Evolutionary conservation across 2,797 vertebrate species (phyloP), one percentile per base, ranked within the genome.

Genomic region (Cyclopterus lumpus): DNA sequence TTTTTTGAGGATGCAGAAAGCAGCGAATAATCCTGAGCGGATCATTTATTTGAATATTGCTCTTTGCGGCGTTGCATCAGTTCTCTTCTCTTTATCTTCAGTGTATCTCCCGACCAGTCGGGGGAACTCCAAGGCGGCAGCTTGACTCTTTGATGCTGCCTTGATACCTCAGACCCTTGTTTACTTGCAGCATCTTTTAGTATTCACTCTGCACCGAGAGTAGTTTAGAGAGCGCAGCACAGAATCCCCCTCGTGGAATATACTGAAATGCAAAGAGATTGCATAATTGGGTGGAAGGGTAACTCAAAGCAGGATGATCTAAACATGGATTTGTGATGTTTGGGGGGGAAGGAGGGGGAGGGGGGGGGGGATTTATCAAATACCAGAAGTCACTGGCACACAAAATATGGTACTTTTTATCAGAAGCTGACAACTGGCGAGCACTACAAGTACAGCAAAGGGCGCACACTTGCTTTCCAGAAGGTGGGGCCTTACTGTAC

Each of bases 231-330:
- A 88, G 83, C 80, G 75, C 71, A 66, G 24, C 73, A 51, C 66
- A 22, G 67, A 77, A 84, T 72, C 53, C 79, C 77, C 80, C 62
- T 75, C 26, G n/a, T 38, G 75, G 84, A 64, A 71, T 78, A 80
- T 24, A 69, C 54, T 69, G 71, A 84, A 86, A 91, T 86, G 80
- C 84, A 87, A 81, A 87, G 81, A 85, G 84, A 86, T 88, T 90
- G 67, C 60, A 59, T 83, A 87, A 90, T 86, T 86, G 73, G 68
- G 42, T 62, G 54, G 72, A 66, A 67, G 73, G 59, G 16, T 71
- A 84, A 71, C 57, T 88, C 75, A 77, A 85, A 86, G 76, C 11
- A 69, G 70, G 55, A 66, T 10, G 34, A 82, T 78, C 74, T 67
- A 82, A 86, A 75, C 73, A 60, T 40, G 75, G 44, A 73, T 81